Percentiles rank a stretch among this genome's conserved stretches.
Conservation (phyloP, 1,140 invertebrate genomes). For the Leptinotarsa lineolata region DNA sequence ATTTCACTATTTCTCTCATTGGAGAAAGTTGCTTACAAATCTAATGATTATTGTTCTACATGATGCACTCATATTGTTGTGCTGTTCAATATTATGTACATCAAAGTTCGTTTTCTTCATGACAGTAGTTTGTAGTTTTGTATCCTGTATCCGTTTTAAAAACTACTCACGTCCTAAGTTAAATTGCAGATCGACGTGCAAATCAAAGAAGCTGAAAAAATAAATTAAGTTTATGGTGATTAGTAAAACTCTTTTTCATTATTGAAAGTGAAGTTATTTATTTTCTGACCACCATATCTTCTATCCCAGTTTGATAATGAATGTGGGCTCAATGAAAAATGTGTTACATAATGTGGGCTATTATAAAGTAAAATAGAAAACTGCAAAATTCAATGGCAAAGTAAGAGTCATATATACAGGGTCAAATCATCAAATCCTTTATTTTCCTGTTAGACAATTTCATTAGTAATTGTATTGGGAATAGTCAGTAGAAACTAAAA, state of each 20-base stretch:
- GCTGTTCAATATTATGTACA: not conserved
- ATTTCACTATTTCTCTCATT: slow-evolving; percentile 1
- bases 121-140: not conserved
- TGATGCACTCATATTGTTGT: slow-evolving; percentile 1
- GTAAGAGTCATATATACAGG: too few relatives aligned
- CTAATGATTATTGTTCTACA: slow-evolving; percentile 8
- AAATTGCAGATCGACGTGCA: too few relatives aligned
- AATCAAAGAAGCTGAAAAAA: too few relatives aligned
- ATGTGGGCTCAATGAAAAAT: not conserved
- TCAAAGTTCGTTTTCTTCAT: not conserved
- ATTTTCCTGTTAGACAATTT: too few relatives aligned
- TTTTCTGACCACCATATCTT: not conserved
- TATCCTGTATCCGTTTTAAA: not conserved
- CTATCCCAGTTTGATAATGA: not conserved
- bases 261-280: too few relatives aligned
- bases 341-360: not conserved
- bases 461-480: too few relatives aligned
- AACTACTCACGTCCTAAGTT: too few relatives aligned
- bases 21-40: slow-evolving; percentile 2
- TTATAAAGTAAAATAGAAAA: not conserved
- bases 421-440: too few relatives aligned
- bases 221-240: too few relatives aligned
- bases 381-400: too few relatives aligned
- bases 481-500: too few relatives aligned
- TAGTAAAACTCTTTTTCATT: too few relatives aligned